Base-by-base conservation (phyloP, 2,797 vertebrate species). In the Crypturellus tataupa region DNA sequence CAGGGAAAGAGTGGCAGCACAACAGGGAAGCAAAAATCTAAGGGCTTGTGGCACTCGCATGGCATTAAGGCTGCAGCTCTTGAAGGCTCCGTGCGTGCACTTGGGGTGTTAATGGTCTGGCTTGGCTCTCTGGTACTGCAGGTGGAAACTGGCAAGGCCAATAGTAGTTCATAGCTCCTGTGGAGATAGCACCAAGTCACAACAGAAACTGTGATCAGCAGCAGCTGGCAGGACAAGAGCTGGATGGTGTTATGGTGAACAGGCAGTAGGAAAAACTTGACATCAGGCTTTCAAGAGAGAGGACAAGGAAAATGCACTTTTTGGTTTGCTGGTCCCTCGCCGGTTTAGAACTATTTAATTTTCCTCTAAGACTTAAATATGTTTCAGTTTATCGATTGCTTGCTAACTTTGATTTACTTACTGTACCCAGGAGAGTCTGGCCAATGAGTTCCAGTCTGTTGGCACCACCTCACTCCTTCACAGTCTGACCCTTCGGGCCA, bases 301-400 rank as follows among this genome's bases (percentile, higher is more conserved):
- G 17, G 33, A 81, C 64, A 11, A 77, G 73, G 63, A 75, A 46
- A 46, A 89, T 29, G 47, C 56, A 25, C 42, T 53, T 46, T 39
- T 12, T 21, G 0, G 0, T 10, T 10, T 33, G 40, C 80, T 37
- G n/a, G 7, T 39, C 14, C 3, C 65, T 92, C 6, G 3, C 40
- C 44, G 47, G 21, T 35, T 25, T 4, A 69, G 70, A 60, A 60
- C 80, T 83, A 47, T 53, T 5, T n/a, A 67, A 29, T 47, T 75
- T 35, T 58, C 14, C 72, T 67, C 10, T 27, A 42, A 47, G 31
- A 19, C 18, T 46, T 69, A 39, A 59, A 37, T 46, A 73, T 49
- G 1, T 33, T 27, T 12, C 21, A 4, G 25, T 2, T 21, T 39
- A 47, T 33, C 0, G 0, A 2, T 2, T 21, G 39, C 49, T 40